phyloP scores from a whole-genome alignment of 2,113 vertebrate species.

The Chionomys nivalis region DNA sequence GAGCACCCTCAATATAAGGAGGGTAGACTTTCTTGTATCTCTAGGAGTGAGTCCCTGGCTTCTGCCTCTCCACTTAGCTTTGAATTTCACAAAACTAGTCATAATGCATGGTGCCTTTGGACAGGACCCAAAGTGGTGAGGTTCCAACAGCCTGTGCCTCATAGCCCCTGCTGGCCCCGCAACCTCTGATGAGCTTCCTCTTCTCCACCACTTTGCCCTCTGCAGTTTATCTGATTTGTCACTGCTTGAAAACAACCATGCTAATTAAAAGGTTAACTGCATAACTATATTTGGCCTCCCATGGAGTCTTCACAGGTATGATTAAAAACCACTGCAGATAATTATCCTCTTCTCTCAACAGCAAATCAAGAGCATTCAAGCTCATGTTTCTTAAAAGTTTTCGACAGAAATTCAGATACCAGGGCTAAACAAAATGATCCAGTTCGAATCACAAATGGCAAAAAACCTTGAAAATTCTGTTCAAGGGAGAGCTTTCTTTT shows the following conservation, averaged over 20 bases:
- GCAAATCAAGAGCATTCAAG: slow-evolving; percentile 59
- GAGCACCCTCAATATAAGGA: neutral
- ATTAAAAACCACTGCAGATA: slow-evolving; percentile 66
- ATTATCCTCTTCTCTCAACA: slow-evolving; percentile 56
- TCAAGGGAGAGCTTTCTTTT: neutral
- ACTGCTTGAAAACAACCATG: slow-evolving; percentile 55
- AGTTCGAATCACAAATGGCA: slow-evolving; percentile 44
- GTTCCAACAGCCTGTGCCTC: neutral
- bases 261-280: slow-evolving; percentile 66
- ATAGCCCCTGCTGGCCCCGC: neutral
- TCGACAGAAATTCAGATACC: slow-evolving; percentile 55
- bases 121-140: neutral
- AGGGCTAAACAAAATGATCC: slow-evolving; percentile 49
- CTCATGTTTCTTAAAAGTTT: neutral
- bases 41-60: neutral
- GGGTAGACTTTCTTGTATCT: neutral
- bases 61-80: neutral
- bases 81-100: neutral
- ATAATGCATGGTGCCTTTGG: neutral
- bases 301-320: slow-evolving; percentile 45
- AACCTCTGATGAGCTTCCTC: neutral
- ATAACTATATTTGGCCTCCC: slow-evolving; percentile 59
- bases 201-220: neutral
- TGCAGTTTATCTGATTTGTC: slow-evolving; percentile 48
- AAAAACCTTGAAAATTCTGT: slow-evolving; percentile 44